Conservation (phyloP, 1,140 invertebrate species). For the Andricus grossulariae region DNA sequence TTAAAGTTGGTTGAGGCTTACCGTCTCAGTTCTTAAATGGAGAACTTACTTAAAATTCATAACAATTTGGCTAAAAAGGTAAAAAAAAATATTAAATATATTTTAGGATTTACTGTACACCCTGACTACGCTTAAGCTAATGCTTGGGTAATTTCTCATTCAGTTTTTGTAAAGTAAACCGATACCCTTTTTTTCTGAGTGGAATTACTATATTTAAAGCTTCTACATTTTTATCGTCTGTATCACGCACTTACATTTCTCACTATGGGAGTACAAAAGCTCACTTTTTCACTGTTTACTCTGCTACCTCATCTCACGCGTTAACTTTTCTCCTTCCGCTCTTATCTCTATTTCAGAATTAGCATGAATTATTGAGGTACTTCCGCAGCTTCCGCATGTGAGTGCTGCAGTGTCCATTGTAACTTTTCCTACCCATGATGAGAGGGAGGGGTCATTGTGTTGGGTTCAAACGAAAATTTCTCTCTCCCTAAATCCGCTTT, state of each 20-base stretch:
- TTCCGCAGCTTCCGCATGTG: conserved; percentile 14
- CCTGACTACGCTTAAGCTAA: too few relatives aligned
- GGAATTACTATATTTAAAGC: background rate
- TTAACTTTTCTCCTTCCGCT: background rate
- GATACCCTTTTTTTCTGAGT: background rate
- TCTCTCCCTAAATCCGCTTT: background rate
- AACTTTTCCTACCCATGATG: background rate
- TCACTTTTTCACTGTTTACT: conserved; percentile 24
- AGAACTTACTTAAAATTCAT: too few relatives aligned
- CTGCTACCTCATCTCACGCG: conserved; percentile 2
- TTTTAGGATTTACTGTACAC: too few relatives aligned
- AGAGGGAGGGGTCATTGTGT: background rate
- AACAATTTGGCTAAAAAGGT: too few relatives aligned
- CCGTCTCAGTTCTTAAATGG: too few relatives aligned
- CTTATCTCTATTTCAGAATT: conserved; percentile 22
- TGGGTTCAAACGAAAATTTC: background rate
- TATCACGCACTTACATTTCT: background rate
- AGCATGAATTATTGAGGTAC: conserved; percentile 13
- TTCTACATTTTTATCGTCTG: background rate
- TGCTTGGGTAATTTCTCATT: background rate
- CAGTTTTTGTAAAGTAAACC: background rate
- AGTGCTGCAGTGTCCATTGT: background rate
- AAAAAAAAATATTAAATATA: too few relatives aligned
- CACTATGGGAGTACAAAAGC: conserved; percentile 2
- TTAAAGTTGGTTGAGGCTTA: too few relatives aligned